Base-by-base conservation (phyloP, 2,888 invertebrate genomes). In the Metellina segmentata region DNA sequence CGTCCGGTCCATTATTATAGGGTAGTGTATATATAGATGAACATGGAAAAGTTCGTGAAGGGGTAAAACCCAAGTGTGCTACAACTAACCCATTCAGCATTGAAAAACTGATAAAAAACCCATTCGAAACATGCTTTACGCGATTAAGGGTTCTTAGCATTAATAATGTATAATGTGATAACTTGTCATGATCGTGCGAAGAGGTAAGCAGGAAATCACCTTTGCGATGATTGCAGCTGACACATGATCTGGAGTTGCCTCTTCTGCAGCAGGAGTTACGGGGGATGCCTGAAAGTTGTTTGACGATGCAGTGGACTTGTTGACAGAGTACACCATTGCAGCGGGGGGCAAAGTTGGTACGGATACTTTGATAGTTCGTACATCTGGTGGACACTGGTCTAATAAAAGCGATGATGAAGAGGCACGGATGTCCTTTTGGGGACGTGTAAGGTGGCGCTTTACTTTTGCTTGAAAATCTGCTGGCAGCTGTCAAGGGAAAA, bases 181-280 rank as follows among this genome's bases (percentile, higher is more conserved):
- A 2, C 34, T 34, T 34, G 34, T 34, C 34, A 34, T 34, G 34
- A 34, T 34, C 34, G 6, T 61, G 11, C 61, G 61, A 61, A 61
- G 61, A 61, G 61, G 9, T 4, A 34, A 69, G 13, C 16, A 71
- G 4, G 34, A 51, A 75, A 4, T 9, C n/a, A 98, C 97, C 96
- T 98, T 98, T 4, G 98, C 98, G 97, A 98, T 97, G 85, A 98
- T 97, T 11, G 98, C 97, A 48, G 98, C 98, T 5, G 98, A 98
- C 16, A 97, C 97, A 94, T 93, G 93, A 34, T 93, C 93, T n/a
- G 93, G 93, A 11, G 92, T 92, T 6, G 52, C 7, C 49, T 91
- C 91, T 75, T 93, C 83, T 53, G 53, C 48, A 61, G 51, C 83
- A 5, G 61, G 61, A 16, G 61, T 61, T 13, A 77, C 13, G 13